These are phyloP conservation scores for Pomatorhinus ruficollis DNA, from an alignment of 2,113 vertebrate species.

Conservation along the genomic window DNA sequence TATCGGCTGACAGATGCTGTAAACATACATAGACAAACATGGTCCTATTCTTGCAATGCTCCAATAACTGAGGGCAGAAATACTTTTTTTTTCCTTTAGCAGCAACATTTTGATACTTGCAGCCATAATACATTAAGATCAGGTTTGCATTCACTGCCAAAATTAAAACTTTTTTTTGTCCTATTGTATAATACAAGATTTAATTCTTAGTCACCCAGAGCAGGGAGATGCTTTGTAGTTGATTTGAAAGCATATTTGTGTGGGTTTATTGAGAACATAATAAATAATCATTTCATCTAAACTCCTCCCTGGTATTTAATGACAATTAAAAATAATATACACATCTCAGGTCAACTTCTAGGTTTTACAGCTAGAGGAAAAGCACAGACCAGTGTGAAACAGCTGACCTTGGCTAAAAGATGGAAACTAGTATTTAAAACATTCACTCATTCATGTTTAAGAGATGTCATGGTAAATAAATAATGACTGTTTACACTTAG, in stretches of 20 bases:
- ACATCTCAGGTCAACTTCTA: not conserved
- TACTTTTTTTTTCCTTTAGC: conserved; percentile 45
- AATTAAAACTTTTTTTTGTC: not conserved
- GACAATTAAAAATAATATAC: not conserved
- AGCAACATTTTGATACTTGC: not conserved
- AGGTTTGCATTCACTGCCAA: not conserved
- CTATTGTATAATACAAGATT: not conserved
- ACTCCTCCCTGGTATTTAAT: not conserved
- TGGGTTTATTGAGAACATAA: not conserved
- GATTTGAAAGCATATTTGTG: not conserved
- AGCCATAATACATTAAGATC: not conserved
- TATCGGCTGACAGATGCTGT: conserved; percentile 89
- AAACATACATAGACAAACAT: conserved; percentile 92
- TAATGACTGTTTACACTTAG: conserved; percentile 80
- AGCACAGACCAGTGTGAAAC: conserved; percentile 49
- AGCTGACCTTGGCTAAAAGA: conserved; percentile 75
- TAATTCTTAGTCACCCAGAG: not conserved
- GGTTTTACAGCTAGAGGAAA: not conserved
- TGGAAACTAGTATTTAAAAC: conserved; percentile 77
- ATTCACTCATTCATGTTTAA: conserved; percentile 78
- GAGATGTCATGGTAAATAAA: conserved; percentile 83
- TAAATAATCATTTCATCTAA: not conserved
- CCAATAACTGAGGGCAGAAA: conserved; percentile 64
- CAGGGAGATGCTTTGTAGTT: not conserved
- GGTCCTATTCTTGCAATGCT: conserved; percentile 66